Conservation (phyloP, 2,888 invertebrate genomes). For the Ophion ellenae region DNA sequence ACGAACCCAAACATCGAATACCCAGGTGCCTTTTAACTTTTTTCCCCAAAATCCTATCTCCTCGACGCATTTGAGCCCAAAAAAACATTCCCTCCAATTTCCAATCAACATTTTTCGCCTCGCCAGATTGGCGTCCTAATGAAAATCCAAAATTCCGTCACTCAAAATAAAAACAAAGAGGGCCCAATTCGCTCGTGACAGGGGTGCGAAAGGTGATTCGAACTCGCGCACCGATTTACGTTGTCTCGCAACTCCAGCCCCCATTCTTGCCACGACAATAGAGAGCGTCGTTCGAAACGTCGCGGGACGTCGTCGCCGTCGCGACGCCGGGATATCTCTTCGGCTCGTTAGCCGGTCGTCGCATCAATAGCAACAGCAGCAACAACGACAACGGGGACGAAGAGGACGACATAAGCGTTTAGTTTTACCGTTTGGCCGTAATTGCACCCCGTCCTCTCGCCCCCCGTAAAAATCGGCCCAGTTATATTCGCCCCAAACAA, state of each 20-base stretch:
- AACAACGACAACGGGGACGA: constrained; percentile 28
- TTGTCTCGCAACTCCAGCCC: constrained; percentile 72
- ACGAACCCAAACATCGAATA: too few relatives aligned
- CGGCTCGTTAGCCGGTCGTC: background rate
- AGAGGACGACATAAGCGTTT: constrained; percentile 44
- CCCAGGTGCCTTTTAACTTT: too few relatives aligned
- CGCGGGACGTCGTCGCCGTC: constrained; percentile 18
- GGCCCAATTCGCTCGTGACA: constrained; percentile 32
- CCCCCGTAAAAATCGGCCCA: too few relatives aligned
- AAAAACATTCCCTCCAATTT: too few relatives aligned
- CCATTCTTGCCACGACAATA: constrained; percentile 65
- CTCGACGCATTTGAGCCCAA: too few relatives aligned
- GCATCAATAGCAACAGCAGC: constrained; percentile 39
- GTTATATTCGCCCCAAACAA: too few relatives aligned
- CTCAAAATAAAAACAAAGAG: constrained; percentile 15
- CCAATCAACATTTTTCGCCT: too few relatives aligned
- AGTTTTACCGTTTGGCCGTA: background rate
- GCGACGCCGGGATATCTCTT: constrained; percentile 21
- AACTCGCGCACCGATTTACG: constrained; percentile 70
- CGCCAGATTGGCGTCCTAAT: too few relatives aligned
- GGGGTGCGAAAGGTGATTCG: constrained; percentile 16
- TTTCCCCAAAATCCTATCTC: too few relatives aligned
- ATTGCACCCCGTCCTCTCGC: too few relatives aligned
- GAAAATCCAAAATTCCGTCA: background rate
- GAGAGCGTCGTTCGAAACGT: constrained; percentile 29